A percentile compares a stretch with the other conserved stretches of the same genome.
Conservation (phyloP, 2,113 vertebrate species). For the Eptesicus fuscus region DNA sequence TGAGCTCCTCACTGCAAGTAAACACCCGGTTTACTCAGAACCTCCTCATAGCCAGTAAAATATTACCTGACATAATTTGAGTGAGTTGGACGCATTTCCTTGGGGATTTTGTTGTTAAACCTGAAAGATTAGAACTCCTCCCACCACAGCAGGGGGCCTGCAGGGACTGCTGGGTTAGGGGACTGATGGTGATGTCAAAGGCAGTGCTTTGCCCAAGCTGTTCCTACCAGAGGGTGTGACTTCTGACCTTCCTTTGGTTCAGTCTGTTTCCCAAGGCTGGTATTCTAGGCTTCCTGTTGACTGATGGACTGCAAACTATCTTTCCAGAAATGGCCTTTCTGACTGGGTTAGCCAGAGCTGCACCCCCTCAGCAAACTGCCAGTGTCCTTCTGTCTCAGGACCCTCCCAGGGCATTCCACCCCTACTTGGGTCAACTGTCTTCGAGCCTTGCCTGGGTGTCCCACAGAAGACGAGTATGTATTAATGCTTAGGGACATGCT, state of each 20-base stretch:
- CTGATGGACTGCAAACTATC: not conserved
- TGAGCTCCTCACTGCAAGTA: too few relatives aligned
- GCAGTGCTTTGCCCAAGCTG: not conserved
- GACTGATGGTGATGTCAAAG: not conserved
- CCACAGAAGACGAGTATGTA: not conserved
- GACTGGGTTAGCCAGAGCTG: not conserved
- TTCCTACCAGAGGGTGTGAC: not conserved
- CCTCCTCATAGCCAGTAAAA: not conserved
- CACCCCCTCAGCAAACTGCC: not conserved
- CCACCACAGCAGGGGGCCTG: not conserved
- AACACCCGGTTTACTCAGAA: not conserved
- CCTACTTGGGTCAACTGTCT: fast-evolving
- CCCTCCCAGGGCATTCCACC: fast-evolving
- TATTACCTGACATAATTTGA: not conserved
- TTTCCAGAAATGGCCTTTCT: not conserved
- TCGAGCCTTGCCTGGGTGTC: not conserved
- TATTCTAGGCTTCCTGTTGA: not conserved
- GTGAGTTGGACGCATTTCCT: not conserved
- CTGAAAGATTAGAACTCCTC: not conserved
- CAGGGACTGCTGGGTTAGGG: not conserved
- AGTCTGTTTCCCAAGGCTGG: not conserved
- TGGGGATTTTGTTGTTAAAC: not conserved
- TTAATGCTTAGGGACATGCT: not conserved
- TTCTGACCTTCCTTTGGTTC: not conserved
- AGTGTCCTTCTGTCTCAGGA: fast-evolving